Evolutionary conservation across 2,797 vertebrate species (phyloP).

Genomic region (Danio choprae): DNA sequence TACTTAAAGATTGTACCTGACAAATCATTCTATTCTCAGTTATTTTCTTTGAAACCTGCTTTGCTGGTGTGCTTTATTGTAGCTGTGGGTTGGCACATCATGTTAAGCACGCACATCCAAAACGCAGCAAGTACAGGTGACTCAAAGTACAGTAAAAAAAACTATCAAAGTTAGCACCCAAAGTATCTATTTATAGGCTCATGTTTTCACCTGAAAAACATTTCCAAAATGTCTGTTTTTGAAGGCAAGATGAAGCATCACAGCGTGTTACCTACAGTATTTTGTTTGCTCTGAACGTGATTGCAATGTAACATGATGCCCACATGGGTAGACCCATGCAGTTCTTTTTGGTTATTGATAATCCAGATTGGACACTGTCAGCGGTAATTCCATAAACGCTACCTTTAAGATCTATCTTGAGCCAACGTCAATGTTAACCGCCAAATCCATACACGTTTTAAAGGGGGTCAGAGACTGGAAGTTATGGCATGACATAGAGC

Average conservation of each 20-base stretch:
- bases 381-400: too few relatives aligned
- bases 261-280: background rate
- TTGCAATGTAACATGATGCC: background rate
- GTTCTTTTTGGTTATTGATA: too few relatives aligned
- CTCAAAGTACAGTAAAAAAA: background rate
- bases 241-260: background rate
- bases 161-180: background rate
- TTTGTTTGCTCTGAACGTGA: background rate
- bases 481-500: too few relatives aligned
- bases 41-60: background rate
- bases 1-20: background rate
- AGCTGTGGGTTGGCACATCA: background rate
- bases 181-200: background rate
- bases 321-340: background rate
- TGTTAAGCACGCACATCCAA: background rate
- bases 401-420: too few relatives aligned
- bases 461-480: too few relatives aligned
- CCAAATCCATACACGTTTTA: too few relatives aligned
- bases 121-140: background rate
- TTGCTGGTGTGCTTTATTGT: background rate
- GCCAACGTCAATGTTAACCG: too few relatives aligned
- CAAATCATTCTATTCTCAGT: background rate
- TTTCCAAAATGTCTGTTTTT: background rate
- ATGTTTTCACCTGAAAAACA: background rate
- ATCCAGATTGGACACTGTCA: too few relatives aligned